Base-by-base conservation (phyloP, 1,140 invertebrate species). In the Philopotamus ludificatus region DNA sequence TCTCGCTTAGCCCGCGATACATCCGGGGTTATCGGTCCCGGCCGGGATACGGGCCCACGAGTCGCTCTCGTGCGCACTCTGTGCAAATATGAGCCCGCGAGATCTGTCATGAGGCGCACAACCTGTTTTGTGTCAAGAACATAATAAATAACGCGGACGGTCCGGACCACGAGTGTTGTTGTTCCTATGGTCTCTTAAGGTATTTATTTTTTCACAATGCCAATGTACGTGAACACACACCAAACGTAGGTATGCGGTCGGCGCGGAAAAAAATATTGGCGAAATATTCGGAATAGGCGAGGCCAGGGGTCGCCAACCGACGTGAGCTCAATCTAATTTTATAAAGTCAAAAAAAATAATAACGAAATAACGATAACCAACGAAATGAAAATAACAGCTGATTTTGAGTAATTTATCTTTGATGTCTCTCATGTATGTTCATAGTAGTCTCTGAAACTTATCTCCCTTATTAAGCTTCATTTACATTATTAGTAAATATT, bases 101-200 rank as follows among this genome's bases (percentile, higher is more conserved):
- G 41, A 55, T 65, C 25, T 55, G 50, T 65, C 34, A 50, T 39
- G 34, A 45, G 47, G 47, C 64, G 49, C 47, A 50, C 22, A 55
- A 66, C 39, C 64, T 47, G 47, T 55, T 66, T 66, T 66, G 51
- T 60, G 57, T 66, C 64, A 66, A 66, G 64, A 59, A 50, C 34
- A 66, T 54, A 61, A 66, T 66, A 66, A 66, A 66, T 45, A 66
- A 60, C 57, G 41, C 23, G 58, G 50, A 51, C 54, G 41, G 39
- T 47, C 22, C 39, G 53, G 41, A 49, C 42, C 22, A 16, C 2
- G 55, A 39, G 55, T 16, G 55, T 23, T 47, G 39, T 58, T 58
- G 55, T 58, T 58, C 55, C 39, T 44, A 39, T 8, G 3, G 21
- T 54, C 3, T 26, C 1, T 3, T 15, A 26, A 26, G 23, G 21